phyloP scores from a whole-genome alignment of 2,888 invertebrate genomes.

The Scotopteryx bipunctaria region DNA sequence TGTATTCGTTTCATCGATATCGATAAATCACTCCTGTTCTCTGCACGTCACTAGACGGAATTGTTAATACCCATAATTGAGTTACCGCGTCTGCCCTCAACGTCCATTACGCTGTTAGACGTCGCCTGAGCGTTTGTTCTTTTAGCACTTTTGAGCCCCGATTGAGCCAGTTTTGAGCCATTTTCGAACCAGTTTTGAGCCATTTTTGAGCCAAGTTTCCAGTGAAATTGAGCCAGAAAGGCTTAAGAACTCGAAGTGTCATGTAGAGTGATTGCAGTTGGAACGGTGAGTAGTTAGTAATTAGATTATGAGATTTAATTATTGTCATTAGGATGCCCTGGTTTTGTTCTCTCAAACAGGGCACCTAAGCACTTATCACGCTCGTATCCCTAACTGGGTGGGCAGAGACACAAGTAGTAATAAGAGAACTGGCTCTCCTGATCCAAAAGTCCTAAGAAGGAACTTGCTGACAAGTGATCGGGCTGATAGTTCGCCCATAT shows the following conservation, averaged over 20 bases:
- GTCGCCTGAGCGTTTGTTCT: conserved; percentile 41
- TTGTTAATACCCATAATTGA: conserved; percentile 81
- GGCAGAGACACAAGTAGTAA: too few species aligned
- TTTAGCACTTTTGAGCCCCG: conserved; percentile 6
- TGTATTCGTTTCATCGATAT: conserved; percentile 34
- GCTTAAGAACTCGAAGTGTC: conserved; percentile 7
- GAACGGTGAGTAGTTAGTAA: conserved; percentile 20
- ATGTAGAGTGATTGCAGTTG: conserved; percentile 14
- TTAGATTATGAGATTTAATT: conserved; percentile 20
- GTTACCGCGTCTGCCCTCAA: conserved; percentile 74
- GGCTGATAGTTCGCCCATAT: too few species aligned
- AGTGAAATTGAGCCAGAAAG: conserved; percentile 24
- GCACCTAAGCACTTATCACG: too few species aligned
- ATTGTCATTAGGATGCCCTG: conserved; percentile 17
- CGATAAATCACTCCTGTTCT: conserved; percentile 38
- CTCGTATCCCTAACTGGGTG: too few species aligned
- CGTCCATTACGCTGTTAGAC: conserved; percentile 63
- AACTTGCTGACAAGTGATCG: too few species aligned
- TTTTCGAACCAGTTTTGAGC: background rate
- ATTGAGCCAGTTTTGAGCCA: background rate
- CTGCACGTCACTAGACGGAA: conserved; percentile 64
- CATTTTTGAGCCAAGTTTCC: conserved; percentile 21
- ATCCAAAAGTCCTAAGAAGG: too few species aligned
- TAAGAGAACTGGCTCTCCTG: too few species aligned
- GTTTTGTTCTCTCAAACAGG: too few species aligned